These are phyloP conservation scores for Cephus runcator DNA, from an alignment of 2,888 invertebrate genomes.

Conservation along the genomic window DNA sequence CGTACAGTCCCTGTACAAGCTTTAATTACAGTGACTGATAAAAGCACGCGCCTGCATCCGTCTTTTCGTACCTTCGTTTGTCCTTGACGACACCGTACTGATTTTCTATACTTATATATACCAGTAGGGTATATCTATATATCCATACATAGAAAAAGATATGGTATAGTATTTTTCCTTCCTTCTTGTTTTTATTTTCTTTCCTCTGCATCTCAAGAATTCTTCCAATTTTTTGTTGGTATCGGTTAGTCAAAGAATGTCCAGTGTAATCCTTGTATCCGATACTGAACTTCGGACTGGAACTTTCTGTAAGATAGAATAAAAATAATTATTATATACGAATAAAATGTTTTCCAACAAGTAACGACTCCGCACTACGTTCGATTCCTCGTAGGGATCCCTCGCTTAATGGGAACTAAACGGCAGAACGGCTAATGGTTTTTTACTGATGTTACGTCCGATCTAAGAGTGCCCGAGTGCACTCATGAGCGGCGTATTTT, in stretches of 20 bases:
- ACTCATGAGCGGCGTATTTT: constrained; percentile 39
- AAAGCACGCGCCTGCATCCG: constrained; percentile 43
- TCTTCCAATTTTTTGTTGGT: not conserved
- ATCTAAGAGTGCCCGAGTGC: constrained; percentile 19
- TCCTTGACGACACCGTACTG: not conserved
- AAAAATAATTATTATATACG: not conserved
- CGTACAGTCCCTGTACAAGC: constrained; percentile 42
- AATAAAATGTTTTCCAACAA: not conserved
- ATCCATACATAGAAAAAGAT: too few relatives aligned
- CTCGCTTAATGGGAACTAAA: constrained; percentile 3
- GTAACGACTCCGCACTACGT: not conserved
- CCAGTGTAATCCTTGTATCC: not conserved
- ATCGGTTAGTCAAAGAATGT: not conserved
- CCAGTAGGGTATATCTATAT: not conserved
- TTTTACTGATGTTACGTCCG: constrained; percentile 33
- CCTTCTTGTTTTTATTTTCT: not conserved
- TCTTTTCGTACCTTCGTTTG: constrained; percentile 27
- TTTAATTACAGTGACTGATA: constrained; percentile 47
- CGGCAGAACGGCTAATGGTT: constrained; percentile 40
- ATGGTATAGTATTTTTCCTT: not conserved
- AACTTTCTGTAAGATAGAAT: too few relatives aligned
- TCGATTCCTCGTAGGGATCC: not conserved
- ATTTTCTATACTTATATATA: not conserved
- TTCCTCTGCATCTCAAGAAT: not conserved
- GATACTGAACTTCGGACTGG: too few relatives aligned